A percentile compares a stretch with the other conserved stretches of the same genome.
Evolutionary conservation across 2,797 vertebrate genomes (phyloP).

Genomic region (Semaprochilodus insignis): DNA sequence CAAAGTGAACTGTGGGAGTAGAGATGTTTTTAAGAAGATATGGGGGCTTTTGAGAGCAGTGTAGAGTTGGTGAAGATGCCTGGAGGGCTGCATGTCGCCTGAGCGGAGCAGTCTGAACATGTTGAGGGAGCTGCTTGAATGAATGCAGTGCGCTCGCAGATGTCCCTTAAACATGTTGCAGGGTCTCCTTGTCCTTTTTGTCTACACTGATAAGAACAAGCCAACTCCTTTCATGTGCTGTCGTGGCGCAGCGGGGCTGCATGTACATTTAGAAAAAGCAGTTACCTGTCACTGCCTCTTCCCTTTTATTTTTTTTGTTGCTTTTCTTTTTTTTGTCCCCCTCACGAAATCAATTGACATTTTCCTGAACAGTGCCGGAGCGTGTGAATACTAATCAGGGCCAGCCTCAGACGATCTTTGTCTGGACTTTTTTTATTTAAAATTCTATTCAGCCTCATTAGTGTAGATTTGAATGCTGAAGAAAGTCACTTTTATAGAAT

Average conservation of each 20-base stretch:
- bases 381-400: background rate
- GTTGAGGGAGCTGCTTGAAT: constrained; percentile 35
- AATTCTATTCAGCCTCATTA: background rate
- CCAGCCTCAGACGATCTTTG: background rate
- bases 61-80: background rate
- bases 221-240: constrained; percentile 41
- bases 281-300: constrained; percentile 6
- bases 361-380: background rate
- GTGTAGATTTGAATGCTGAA: background rate
- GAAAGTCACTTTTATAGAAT: too few relatives aligned
- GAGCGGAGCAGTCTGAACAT: constrained; percentile 31
- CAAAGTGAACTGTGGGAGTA: background rate
- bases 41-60: background rate
- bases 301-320: constrained; percentile 4
- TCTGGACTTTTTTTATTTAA: background rate
- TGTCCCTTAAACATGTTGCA: constrained; percentile 2
- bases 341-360: constrained; percentile 10
- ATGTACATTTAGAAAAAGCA: background rate
- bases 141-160: background rate
- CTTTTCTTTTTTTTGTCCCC: too few relatives aligned
- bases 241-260: background rate
- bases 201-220: constrained; percentile 54
- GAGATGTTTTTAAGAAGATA: background rate
- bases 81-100: constrained; percentile 5
- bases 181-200: constrained; percentile 45